These are phyloP conservation scores for Porites evermanni DNA, from an alignment of 92 coral and sea anemone genomes.

Conservation along the genomic window DNA sequence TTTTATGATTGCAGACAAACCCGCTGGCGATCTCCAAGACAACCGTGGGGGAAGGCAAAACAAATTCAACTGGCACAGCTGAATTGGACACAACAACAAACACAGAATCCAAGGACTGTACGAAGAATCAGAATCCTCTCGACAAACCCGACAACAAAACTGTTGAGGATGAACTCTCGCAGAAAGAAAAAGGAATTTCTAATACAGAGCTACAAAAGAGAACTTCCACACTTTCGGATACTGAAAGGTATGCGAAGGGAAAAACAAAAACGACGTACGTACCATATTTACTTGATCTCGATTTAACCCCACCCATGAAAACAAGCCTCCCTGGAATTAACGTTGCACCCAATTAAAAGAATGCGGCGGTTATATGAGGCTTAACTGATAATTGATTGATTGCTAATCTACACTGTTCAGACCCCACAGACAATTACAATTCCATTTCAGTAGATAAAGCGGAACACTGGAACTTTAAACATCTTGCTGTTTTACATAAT, in stretches of 20 bases:
- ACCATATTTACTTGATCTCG: no score
- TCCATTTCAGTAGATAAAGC: no score
- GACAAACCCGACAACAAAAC: slow-evolving; percentile 6
- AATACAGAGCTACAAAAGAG: not conserved
- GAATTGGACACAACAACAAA: not conserved
- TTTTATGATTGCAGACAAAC: not conserved
- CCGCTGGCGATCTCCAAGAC: not conserved
- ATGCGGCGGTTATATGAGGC: no score
- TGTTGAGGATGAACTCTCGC: not conserved
- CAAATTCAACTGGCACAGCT: not conserved
- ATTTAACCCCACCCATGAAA: no score
- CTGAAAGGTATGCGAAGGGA: slow-evolving; percentile 16
- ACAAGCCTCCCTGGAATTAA: no score
- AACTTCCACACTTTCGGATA: not conserved
- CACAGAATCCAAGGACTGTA: not conserved
- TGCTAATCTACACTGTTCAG: no score
- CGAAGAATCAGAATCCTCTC: not conserved
- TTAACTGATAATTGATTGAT: no score
- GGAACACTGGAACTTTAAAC: no score
- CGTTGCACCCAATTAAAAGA: no score
- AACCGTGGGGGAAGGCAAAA: not conserved
- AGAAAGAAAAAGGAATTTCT: not conserved
- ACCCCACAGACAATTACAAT: no score
- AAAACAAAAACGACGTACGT: no score
- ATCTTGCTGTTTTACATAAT: no score